These are phyloP conservation scores for Helicoverpa armigera DNA, from an alignment of 1,140 invertebrate genomes.

Conservation along the genomic window DNA sequence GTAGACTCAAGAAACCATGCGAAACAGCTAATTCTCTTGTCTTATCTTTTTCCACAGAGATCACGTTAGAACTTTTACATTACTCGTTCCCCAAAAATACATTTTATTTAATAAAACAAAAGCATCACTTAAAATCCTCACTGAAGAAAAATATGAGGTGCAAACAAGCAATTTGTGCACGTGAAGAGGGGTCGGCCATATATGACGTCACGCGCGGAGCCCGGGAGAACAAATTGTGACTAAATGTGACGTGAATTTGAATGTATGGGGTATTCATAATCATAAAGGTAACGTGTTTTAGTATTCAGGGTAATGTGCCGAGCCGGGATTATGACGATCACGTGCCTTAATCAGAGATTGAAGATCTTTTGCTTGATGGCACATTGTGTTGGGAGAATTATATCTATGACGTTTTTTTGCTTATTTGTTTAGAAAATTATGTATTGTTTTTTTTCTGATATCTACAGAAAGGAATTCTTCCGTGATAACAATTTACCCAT, in stretches of 20 bases:
- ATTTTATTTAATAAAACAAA: not conserved
- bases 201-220: slow-evolving; percentile 21
- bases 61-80: not conserved
- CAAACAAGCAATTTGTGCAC: slow-evolving; percentile 14
- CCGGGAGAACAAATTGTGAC: slow-evolving; percentile 24
- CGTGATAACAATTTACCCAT: no score
- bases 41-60: no score
- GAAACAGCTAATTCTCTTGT: no score
- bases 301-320: slow-evolving; percentile 31
- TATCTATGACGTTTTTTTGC: not conserved
- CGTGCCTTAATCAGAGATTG: slow-evolving; percentile 27
- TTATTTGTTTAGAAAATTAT: not conserved
- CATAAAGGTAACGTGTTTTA: slow-evolving; percentile 36
- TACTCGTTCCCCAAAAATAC: not conserved
- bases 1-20: no score
- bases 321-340: not conserved
- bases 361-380: not conserved
- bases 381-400: not conserved
- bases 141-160: slow-evolving; percentile 38
- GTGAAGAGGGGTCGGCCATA: slow-evolving; percentile 13
- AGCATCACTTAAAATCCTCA: slow-evolving; percentile 6
- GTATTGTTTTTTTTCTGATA: no score
- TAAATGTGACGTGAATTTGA: slow-evolving; percentile 46
- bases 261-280: slow-evolving; percentile 35
- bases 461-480: no score